Evolutionary conservation across 2,888 invertebrate species (phyloP).

Genomic region (Nephrotoma appendiculata): DNA sequence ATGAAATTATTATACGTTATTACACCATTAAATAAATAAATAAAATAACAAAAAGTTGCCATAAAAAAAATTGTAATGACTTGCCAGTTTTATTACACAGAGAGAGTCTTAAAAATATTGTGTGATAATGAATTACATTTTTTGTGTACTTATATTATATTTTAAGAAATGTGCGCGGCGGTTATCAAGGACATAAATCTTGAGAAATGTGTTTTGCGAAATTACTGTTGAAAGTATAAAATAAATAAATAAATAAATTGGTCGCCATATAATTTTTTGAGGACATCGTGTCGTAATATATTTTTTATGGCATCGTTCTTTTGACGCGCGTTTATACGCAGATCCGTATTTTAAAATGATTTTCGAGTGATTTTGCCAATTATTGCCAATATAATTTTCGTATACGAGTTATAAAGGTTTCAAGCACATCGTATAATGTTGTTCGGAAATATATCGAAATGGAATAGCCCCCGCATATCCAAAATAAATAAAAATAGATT

Average conservation of each 20-base stretch:
- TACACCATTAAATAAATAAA: not conserved
- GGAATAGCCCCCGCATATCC: too few relatives aligned
- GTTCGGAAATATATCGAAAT: not conserved
- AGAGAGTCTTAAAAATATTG: not conserved
- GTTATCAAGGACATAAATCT: not conserved
- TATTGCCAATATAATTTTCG: not conserved
- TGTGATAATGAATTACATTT: not conserved
- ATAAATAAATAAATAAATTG: not conserved
- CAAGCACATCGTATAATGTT: not conserved
- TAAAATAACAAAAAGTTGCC: not conserved
- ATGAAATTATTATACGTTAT: not conserved
- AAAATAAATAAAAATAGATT: too few relatives aligned
- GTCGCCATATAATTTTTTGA: not conserved
- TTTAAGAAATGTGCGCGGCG: not conserved
- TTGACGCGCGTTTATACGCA: not conserved
- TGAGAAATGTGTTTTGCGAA: not conserved
- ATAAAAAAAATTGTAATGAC: not conserved
- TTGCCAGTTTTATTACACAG: not conserved
- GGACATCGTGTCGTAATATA: not conserved
- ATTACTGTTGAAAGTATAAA: not conserved
- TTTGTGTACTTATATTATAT: not conserved
- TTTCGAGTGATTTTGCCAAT: not conserved
- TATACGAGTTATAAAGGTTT: not conserved
- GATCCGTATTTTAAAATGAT: not conserved
- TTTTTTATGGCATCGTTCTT: not conserved